A percentile compares a stretch with the other conserved stretches of the same genome.
These are phyloP conservation scores for Ceyx cyanopectus DNA, from an alignment of 2,113 vertebrate species.

Conservation along the genomic window DNA sequence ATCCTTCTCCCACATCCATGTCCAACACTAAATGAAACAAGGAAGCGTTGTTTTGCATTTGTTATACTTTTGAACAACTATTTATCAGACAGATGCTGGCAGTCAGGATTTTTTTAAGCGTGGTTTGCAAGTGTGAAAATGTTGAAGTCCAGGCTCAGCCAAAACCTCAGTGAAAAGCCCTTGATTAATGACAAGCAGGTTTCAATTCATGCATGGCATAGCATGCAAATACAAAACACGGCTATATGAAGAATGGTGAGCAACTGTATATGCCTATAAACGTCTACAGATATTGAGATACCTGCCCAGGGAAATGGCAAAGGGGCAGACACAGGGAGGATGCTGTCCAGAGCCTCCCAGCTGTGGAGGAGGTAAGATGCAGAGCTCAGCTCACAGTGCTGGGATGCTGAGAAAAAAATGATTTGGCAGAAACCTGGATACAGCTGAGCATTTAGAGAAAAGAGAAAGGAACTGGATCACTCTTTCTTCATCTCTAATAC, in stretches of 20 bases:
- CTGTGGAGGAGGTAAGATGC: background rate
- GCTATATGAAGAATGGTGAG: background rate
- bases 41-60: slow-evolving; percentile 27
- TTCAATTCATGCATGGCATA: background rate
- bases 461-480: background rate
- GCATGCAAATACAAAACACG: background rate
- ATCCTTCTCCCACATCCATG: background rate
- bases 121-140: background rate
- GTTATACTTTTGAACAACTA: background rate
- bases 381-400: background rate
- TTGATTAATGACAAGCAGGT: slow-evolving; percentile 40
- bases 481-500: background rate
- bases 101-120: background rate
- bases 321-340: background rate
- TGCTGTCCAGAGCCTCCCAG: background rate
- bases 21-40: background rate
- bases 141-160: background rate
- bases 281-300: background rate
- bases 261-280: background rate
- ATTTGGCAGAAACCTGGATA: slow-evolving; percentile 7
- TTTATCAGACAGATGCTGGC: background rate
- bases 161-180: background rate
- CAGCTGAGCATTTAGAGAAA: slow-evolving; percentile 10
- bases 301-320: background rate
- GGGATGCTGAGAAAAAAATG: background rate